A percentile compares a stretch with the other conserved stretches of the same genome.
These are phyloP conservation scores for Cheilosia variabilis DNA, from an alignment of 2,888 invertebrate species.

Conservation along the genomic window DNA sequence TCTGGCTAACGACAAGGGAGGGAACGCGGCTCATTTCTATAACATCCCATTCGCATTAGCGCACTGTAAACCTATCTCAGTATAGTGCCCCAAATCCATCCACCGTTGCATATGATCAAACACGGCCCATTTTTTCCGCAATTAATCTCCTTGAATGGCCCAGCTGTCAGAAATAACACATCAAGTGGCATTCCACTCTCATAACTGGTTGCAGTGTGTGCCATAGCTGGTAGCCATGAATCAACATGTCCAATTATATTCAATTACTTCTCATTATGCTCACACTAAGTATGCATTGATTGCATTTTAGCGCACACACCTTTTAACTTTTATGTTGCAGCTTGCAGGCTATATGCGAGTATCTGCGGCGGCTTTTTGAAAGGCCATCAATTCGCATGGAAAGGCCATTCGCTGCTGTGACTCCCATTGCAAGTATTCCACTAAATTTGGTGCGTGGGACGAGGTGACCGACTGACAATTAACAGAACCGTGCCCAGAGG, in stretches of 20 bases:
- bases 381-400: constrained; percentile 25
- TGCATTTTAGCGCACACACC: constrained; percentile 40
- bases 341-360: not conserved
- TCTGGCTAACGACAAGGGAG: too few relatives aligned
- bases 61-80: not conserved
- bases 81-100: not conserved
- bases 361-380: not conserved
- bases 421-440: not conserved
- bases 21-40: too few relatives aligned
- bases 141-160: not conserved
- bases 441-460: constrained; percentile 50
- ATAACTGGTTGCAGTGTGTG: not conserved
- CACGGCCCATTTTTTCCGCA: not conserved
- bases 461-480: constrained; percentile 23
- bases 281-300: constrained; percentile 30
- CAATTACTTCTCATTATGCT: constrained; percentile 50
- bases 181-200: not conserved
- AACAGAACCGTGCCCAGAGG: constrained; percentile 38
- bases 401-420: constrained; percentile 10
- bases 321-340: not conserved
- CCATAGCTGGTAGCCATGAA: constrained; percentile 42
- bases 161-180: constrained; percentile 5
- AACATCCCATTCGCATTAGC: too few relatives aligned
- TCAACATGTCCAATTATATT: constrained; percentile 58
- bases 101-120: not conserved